phyloP scores from a whole-genome alignment of 1,140 invertebrate species.

The Pseudobourletiella spinata region DNA sequence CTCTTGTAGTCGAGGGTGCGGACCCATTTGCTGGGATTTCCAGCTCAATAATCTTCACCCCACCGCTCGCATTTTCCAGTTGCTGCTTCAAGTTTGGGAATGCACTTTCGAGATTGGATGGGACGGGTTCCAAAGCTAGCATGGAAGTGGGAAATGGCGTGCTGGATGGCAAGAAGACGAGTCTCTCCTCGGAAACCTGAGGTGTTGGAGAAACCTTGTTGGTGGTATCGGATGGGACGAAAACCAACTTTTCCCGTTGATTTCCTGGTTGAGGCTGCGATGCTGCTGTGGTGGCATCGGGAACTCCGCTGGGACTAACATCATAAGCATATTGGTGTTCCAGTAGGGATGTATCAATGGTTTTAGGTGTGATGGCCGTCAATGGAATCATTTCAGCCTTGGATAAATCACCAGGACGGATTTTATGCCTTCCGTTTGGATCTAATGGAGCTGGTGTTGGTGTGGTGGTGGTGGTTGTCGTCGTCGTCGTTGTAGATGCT shows the following conservation, averaged over 20 bases:
- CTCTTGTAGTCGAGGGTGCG: too few relatives aligned
- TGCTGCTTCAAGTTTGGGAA: not conserved
- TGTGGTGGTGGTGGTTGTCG: not conserved
- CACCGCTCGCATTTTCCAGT: not conserved
- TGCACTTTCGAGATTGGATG: not conserved
- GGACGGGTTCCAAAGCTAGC: not conserved
- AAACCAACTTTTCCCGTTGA: slow-evolving; percentile 23
- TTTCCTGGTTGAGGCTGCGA: not conserved
- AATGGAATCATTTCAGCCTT: slow-evolving; percentile 21
- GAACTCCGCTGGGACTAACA: not conserved
- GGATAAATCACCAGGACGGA: slow-evolving; percentile 29
- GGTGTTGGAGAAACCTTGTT: not conserved
- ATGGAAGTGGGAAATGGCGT: not conserved
- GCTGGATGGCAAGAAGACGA: slow-evolving; percentile 16
- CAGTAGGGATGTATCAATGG: not conserved
- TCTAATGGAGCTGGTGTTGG: slow-evolving; percentile 2
- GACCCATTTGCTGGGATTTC: too few relatives aligned
- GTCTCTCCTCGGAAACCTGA: not conserved
- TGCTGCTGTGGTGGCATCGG: not conserved
- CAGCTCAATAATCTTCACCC: slow-evolving; percentile 2
- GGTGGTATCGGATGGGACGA: slow-evolving; percentile 13
- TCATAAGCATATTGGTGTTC: not conserved
- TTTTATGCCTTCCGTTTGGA: slow-evolving; percentile 31
- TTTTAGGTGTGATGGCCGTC: slow-evolving; percentile 9
- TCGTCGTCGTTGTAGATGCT: not conserved